Evolutionary conservation across 2,888 invertebrate genomes (phyloP), one percentile per base, ranked within the genome.

Genomic region (Andrena camellia): DNA sequence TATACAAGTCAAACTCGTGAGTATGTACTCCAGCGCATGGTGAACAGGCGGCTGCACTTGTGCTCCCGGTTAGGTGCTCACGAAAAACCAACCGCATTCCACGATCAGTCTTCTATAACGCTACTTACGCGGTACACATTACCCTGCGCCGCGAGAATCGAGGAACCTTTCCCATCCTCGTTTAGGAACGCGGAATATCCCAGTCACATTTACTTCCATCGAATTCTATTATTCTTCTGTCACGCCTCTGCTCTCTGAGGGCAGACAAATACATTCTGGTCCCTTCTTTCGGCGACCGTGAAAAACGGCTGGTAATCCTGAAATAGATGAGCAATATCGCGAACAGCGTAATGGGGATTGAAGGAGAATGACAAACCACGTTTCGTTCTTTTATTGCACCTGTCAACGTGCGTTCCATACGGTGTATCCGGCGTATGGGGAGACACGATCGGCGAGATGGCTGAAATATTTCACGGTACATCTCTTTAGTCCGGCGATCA

Each of bases 1-100:
- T 88, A 83, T 81, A 80, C 82, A 86, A 89, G 79, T 86, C 87
- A 75, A 87, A 86, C 86, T 83, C 82, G 68, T 68, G 86, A 87
- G 86, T 79, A 69, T 72, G 81, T 70, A 81, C 84, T 84, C 60
- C 33, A 77, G 26, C 48, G 66, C 67, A 81, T 52, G 68, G 83
- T 29, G 83, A 76, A 77, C 80, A 83, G 69, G 1, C 74, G 50
- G 20, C 77, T 64, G 68, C 76, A 82, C 82, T 87, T 77, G 79
- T 83, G 33, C 72, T 26, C 66, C 54, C 26, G 42, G 79, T 68
- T 82, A 50, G 64, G 59, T 75, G 74, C 71, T 79, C 71, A 64
- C 74, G 74, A 50, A 73, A 73, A 83, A 83, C 69, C 72, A 70
- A 60, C 68, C 23, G 31, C 52, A 33, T 75, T 74, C 74, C 70